Evolutionary conservation across 2,888 invertebrate species (phyloP).

Genomic region (Octonoba sinensis): DNA sequence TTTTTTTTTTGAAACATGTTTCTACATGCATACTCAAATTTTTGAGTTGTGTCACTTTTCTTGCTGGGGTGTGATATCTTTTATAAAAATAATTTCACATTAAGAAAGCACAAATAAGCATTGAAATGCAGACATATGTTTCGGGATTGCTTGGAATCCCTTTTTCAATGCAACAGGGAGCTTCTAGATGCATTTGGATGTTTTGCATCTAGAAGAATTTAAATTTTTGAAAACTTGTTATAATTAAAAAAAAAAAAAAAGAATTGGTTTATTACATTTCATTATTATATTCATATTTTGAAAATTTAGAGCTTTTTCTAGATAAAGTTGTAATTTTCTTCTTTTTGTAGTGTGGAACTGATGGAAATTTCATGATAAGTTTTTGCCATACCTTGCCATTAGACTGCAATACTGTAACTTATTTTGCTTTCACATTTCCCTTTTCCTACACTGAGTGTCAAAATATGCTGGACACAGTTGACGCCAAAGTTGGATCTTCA

Average conservation of each 20-base stretch:
- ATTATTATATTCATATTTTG: background rate
- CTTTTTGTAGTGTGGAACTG: slow-evolving; percentile 76
- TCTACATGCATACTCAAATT: no score
- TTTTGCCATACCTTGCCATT: slow-evolving; percentile 77
- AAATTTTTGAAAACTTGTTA: background rate
- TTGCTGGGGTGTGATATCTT: no score
- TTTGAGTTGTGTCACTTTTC: no score
- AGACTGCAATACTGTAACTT: slow-evolving; percentile 77
- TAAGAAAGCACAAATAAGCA: no score
- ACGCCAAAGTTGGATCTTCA: slow-evolving; percentile 70
- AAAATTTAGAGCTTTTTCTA: no score
- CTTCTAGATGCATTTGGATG: no score
- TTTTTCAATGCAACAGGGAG: no score
- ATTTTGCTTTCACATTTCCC: slow-evolving; percentile 93
- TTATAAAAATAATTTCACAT: no score
- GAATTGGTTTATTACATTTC: background rate
- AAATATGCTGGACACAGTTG: slow-evolving; percentile 79
- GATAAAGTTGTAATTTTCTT: background rate
- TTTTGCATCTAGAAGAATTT: no score
- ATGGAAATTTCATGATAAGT: slow-evolving; percentile 75
- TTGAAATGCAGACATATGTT: no score
- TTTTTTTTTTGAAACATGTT: no score
- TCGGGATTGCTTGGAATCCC: no score
- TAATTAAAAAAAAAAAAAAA: background rate
- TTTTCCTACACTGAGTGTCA: slow-evolving; percentile 87